phyloP scores from a whole-genome alignment of 2,888 invertebrate species.

The Epinotia ramella region DNA sequence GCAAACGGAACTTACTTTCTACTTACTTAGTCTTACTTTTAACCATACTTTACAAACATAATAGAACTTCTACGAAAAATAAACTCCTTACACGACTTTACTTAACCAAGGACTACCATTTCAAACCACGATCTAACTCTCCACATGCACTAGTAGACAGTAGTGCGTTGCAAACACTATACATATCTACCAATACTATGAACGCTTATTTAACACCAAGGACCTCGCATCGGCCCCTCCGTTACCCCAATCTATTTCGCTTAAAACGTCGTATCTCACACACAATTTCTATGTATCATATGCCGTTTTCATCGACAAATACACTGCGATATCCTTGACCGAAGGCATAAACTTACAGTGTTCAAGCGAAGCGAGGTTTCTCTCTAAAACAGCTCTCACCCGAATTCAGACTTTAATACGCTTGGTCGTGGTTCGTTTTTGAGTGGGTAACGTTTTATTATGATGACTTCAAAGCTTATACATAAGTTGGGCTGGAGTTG shows the following conservation, averaged over 20 bases:
- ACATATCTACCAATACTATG: background rate
- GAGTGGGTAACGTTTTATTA: conserved; percentile 9
- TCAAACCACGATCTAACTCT: background rate
- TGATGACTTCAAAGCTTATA: conserved; percentile 36
- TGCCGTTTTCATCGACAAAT: background rate
- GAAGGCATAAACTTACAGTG: conserved; percentile 44
- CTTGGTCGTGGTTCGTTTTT: background rate
- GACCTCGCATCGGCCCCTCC: conserved; percentile 23
- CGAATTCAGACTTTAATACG: background rate
- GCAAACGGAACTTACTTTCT: too few species aligned
- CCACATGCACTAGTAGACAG: background rate
- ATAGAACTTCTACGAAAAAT: background rate
- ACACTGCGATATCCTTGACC: conserved; percentile 47
- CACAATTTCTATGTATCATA: background rate
- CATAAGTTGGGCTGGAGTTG: conserved; percentile 22
- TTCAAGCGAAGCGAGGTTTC: conserved; percentile 23
- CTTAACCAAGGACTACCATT: background rate
- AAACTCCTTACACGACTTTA: background rate
- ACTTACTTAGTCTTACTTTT: too few species aligned
- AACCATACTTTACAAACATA: background rate
- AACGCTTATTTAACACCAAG: conserved; percentile 28
- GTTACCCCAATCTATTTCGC: background rate
- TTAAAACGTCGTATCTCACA: conserved; percentile 3
- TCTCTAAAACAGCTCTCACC: background rate
- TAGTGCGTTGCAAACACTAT: background rate